Evolutionary conservation across 2,113 vertebrate species (phyloP).

Genomic region (Trinectes maculatus): DNA sequence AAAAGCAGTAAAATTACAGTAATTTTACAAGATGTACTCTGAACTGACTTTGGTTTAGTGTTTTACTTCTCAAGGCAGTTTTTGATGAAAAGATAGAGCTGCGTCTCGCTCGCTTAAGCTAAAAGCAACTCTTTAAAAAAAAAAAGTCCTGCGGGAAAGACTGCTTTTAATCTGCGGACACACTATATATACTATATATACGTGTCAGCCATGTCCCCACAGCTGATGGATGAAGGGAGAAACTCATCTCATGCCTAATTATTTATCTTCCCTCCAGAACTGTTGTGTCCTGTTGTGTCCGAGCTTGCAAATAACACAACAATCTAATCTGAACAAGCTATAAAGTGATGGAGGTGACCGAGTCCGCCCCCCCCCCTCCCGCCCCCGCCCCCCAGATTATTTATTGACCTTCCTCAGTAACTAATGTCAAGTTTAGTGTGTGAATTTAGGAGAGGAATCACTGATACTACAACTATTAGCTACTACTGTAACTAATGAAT

Average conservation of each 20-base stretch:
- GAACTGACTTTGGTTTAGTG: slow-evolving; percentile 10
- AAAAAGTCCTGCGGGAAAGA: neutral
- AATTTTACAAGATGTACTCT: slow-evolving; percentile 10
- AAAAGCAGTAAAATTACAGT: neutral
- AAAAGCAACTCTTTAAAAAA: slow-evolving; percentile 40
- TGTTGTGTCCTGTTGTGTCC: slow-evolving; percentile 58
- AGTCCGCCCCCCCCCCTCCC: slow-evolving; percentile 13
- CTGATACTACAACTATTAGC: no score
- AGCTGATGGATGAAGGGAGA: slow-evolving; percentile 71
- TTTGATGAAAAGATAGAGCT: slow-evolving; percentile 24
- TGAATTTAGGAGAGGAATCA: no score
- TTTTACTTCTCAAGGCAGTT: slow-evolving; percentile 13
- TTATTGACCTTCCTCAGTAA: slow-evolving; percentile 4
- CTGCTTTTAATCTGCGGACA: slow-evolving; percentile 21
- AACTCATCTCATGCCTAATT: slow-evolving; percentile 74
- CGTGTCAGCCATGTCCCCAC: slow-evolving; percentile 52
- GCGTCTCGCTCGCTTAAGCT: neutral
- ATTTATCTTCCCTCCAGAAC: slow-evolving; percentile 67
- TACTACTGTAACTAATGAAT: no score
- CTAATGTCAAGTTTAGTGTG: neutral
- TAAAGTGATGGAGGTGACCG: slow-evolving; percentile 51
- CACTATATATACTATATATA: slow-evolving; percentile 9
- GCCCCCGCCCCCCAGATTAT: slow-evolving; percentile 3
- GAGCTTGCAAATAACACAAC: slow-evolving; percentile 49
- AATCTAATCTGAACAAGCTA: slow-evolving; percentile 47